Evolutionary conservation across 2,797 vertebrate genomes (phyloP).

Genomic region (Astyanax mexicanus): DNA sequence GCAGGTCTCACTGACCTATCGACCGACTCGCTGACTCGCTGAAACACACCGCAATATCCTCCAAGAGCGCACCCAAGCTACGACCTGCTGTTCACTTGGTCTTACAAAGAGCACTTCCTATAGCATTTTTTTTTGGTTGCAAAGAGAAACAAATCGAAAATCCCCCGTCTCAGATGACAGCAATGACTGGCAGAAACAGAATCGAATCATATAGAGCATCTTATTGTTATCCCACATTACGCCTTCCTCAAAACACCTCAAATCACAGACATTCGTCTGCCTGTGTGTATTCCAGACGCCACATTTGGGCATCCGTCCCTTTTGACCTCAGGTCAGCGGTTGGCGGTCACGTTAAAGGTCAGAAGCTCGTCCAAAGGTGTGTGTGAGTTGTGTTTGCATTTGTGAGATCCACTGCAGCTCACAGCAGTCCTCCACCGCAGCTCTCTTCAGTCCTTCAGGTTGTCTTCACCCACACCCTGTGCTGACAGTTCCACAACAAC

Average conservation of each 20-base stretch:
- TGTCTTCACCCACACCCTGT: conserved; percentile 90
- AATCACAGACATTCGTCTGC: neutral
- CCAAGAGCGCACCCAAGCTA: neutral
- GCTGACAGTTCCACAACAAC: conserved; percentile 91
- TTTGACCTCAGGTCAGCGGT: conserved; percentile 30
- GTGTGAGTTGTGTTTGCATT: conserved; percentile 23
- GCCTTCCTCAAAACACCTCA: neutral
- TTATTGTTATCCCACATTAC: neutral
- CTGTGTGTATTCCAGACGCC: neutral
- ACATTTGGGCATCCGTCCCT: conserved; percentile 7
- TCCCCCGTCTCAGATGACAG: neutral
- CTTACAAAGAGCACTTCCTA: neutral
- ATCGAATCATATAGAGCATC: neutral
- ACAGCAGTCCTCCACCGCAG: neutral
- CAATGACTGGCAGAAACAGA: neutral
- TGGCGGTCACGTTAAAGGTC: conserved; percentile 20
- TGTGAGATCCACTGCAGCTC: conserved; percentile 46
- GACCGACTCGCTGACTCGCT: neutral
- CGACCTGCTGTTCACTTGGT: neutral
- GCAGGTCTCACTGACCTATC: neutral
- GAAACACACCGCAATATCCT: no score
- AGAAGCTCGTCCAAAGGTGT: conserved; percentile 46
- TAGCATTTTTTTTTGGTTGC: conserved; percentile 21
- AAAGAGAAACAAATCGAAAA: neutral
- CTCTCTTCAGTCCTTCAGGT: conserved; percentile 87